A percentile compares a stretch with the other conserved stretches of the same genome.
phyloP scores from a whole-genome alignment of 1,140 invertebrate genomes.

The Eciton burchellii region DNA sequence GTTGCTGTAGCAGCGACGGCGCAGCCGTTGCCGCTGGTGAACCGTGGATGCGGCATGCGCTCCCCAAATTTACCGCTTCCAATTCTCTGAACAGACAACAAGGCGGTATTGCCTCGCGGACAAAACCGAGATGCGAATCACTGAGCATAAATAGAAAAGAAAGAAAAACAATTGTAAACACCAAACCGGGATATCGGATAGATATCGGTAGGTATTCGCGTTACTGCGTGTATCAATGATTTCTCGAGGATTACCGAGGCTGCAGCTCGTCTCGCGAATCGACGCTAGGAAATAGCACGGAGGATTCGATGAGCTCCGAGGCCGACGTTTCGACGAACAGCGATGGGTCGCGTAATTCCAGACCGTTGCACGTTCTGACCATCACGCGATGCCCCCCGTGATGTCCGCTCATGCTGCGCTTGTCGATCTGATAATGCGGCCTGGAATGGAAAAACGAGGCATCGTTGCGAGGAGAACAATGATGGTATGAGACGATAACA shows the following conservation, averaged over 20 bases:
- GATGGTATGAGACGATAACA: no score
- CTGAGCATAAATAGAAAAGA: no score
- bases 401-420: slow-evolving; percentile 81
- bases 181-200: background rate
- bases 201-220: no score
- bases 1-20: slow-evolving; percentile 74
- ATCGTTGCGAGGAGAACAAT: background rate
- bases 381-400: slow-evolving; percentile 88
- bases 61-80: slow-evolving; percentile 86
- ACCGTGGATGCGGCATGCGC: slow-evolving; percentile 88
- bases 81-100: slow-evolving; percentile 84
- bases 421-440: slow-evolving; percentile 94
- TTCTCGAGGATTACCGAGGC: slow-evolving; percentile 80
- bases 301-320: slow-evolving; percentile 84
- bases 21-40: slow-evolving; percentile 86
- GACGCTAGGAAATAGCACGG: slow-evolving; percentile 87
- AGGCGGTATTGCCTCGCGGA: no score
- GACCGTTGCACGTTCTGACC: slow-evolving; percentile 92
- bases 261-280: slow-evolving; percentile 87
- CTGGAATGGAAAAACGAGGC: slow-evolving; percentile 78
- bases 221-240: background rate
- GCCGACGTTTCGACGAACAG: slow-evolving; percentile 85
- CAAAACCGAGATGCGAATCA: no score
- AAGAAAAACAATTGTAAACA: no score
- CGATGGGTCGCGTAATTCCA: slow-evolving; percentile 89